Evolutionary conservation across 2,797 vertebrate species (phyloP).

Genomic region (Anableps anableps): DNA sequence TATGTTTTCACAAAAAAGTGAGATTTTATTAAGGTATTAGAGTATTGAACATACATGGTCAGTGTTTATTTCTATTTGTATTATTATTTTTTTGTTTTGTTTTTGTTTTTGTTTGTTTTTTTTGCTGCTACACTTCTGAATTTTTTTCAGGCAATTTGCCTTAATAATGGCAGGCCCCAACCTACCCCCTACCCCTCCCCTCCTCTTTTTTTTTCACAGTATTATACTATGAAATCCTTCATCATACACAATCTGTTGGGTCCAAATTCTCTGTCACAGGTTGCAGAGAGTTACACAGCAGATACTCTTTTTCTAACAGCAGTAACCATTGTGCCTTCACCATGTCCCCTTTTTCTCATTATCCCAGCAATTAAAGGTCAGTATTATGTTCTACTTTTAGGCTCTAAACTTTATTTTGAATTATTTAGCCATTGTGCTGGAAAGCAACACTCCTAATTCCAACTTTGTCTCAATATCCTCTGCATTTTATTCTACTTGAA

Average conservation of each 20-base stretch:
- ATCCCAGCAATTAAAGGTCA: constrained; percentile 60
- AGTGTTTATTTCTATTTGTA: constrained; percentile 81
- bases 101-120: constrained; percentile 42
- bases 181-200: constrained; percentile 11
- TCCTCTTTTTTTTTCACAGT: constrained; percentile 50
- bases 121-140: constrained; percentile 85
- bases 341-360: constrained; percentile 14
- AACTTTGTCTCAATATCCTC: constrained; percentile 44
- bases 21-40: constrained; percentile 84
- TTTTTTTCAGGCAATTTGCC: constrained; percentile 83
- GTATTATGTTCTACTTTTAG: constrained; percentile 59
- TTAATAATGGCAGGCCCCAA: constrained; percentile 82
- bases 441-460: constrained; percentile 16
- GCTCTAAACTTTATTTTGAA: constrained; percentile 10
- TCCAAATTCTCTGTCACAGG: constrained; percentile 28
- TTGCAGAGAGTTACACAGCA: constrained; percentile 56
- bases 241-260: constrained; percentile 40
- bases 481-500: constrained; percentile 82
- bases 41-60: constrained; percentile 84
- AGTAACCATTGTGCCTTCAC: constrained; percentile 76
- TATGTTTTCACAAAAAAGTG: constrained; percentile 79
- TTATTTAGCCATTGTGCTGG: constrained; percentile 5
- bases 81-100: constrained; percentile 25
- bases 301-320: constrained; percentile 51
- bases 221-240: constrained; percentile 48